Percentiles rank a stretch among this genome's conserved stretches.
Evolutionary conservation across 2,113 vertebrate species (phyloP).

Genomic region (Platichthys flesus): DNA sequence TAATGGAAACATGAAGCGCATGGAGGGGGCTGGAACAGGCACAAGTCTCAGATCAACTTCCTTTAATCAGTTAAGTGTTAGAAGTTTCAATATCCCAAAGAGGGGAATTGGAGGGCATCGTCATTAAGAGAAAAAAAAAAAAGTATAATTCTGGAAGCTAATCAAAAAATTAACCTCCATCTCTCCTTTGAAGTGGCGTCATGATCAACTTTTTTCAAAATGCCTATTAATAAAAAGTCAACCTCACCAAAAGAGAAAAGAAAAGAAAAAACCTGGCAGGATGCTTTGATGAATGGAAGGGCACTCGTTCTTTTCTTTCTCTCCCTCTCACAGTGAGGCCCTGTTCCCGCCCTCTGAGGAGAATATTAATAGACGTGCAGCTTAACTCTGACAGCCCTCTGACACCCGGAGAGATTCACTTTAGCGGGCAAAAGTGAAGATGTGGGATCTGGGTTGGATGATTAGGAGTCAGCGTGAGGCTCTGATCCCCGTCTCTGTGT

Average conservation of each 20-base stretch:
- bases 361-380: slow-evolving; percentile 77
- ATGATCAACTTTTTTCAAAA: slow-evolving; percentile 58
- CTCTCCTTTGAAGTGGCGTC: slow-evolving; percentile 38
- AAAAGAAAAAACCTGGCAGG: slow-evolving; percentile 39
- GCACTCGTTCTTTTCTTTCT: slow-evolving; percentile 7
- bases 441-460: slow-evolving; percentile 71
- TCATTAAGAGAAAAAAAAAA: slow-evolving; percentile 24
- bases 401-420: slow-evolving; percentile 70
- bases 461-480: slow-evolving; percentile 69
- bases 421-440: slow-evolving; percentile 66
- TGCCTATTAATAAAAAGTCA: slow-evolving; percentile 62
- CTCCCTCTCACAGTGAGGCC: slow-evolving; percentile 37
- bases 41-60: slow-evolving; percentile 8
- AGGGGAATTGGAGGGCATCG: slow-evolving; percentile 20
- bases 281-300: slow-evolving; percentile 62
- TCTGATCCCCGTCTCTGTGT: slow-evolving; percentile 46
- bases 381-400: slow-evolving; percentile 72
- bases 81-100: slow-evolving; percentile 24
- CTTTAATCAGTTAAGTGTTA: slow-evolving; percentile 24
- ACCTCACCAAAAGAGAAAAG: slow-evolving; percentile 24
- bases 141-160: slow-evolving; percentile 38
- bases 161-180: slow-evolving; percentile 59
- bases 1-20: not conserved
- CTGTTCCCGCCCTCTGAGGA: slow-evolving; percentile 58
- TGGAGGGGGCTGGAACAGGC: not conserved